phyloP scores from a whole-genome alignment of 1,140 invertebrate species.

The Drosophila orosa region DNA sequence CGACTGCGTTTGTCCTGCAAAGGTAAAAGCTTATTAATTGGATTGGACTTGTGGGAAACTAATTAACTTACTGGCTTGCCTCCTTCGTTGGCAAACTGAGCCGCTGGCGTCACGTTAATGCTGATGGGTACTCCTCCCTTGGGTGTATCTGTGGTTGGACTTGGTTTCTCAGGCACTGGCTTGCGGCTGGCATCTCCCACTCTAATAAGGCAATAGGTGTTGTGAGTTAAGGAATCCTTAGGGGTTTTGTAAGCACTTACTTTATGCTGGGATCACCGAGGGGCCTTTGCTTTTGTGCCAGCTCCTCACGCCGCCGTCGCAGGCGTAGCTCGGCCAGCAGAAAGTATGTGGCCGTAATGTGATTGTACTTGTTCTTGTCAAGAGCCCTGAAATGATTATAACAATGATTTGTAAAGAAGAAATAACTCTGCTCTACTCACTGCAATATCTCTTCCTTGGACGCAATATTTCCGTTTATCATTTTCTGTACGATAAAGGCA shows the following conservation, averaged over 20 bases:
- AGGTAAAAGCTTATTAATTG: not conserved
- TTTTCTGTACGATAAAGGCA: conserved; percentile 95
- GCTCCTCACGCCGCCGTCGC: conserved; percentile 89
- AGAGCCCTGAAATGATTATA: conserved; percentile 88
- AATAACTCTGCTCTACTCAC: conserved; percentile 85
- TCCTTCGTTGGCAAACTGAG: conserved; percentile 56
- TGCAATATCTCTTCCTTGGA: conserved; percentile 96
- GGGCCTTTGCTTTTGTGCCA: conserved; percentile 84
- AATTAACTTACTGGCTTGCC: conserved; percentile 59
- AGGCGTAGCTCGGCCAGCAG: conserved; percentile 97
- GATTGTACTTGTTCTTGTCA: conserved; percentile 98
- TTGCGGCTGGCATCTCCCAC: conserved; percentile 47
- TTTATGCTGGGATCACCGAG: conserved; percentile 57
- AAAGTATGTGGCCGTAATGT: conserved; percentile 99
- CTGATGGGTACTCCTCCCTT: conserved; percentile 68
- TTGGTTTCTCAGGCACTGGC: conserved; percentile 59
- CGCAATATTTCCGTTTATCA: conserved; percentile 97
- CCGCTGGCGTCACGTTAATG: conserved; percentile 71
- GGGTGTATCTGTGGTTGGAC: conserved; percentile 56
- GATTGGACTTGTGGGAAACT: too few species aligned
- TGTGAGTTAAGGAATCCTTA: not conserved
- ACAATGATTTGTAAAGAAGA: not conserved
- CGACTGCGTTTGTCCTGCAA: conserved; percentile 86
- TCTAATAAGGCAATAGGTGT: conserved; percentile 25
- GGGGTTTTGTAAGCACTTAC: conserved; percentile 17